Evolutionary conservation across 2,888 invertebrate species (phyloP), one percentile per base, ranked within the genome.

Genomic region (Heliconius sara): DNA sequence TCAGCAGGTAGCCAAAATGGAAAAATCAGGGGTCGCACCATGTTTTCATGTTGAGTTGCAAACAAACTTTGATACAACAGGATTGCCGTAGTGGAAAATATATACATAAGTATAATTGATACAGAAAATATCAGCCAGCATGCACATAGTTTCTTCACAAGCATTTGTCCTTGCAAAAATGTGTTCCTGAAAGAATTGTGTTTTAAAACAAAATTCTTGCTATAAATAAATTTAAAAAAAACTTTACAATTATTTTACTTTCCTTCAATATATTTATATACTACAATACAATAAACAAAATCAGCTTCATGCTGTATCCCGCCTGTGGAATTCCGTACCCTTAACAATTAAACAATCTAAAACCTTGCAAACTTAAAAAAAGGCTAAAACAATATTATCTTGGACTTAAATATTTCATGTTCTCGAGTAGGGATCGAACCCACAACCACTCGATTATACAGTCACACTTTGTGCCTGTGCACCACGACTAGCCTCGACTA

Each of bases 1-100:
- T 91, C 91, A 16, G 88, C 39, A 0, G 93, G 92, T 2, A 93
- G 84, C 92, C 92, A 93, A 81, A 92, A 81, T 0, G 92, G 91
- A 76, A 91, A 92, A 3, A 88, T 85, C 2, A 93, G 81, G 0
- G 93, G 93, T 52, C 92, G 87, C 3, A 83, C 80, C 22, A 80
- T 88, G 78, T 90, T 78, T 78, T 91, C 92, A 70, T 89, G 85
- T 12, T 88, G 85, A 0, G 89, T 89, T 3, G 84, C 88, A 52
- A 93, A 87, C 16, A 92, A 81, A 73, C 87, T 87, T 77, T 90
- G 88, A 79, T 90, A 90, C 10, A 87, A 3, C 6, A 93, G 84
- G 0, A 85, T 60, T 0, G 79, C n/a, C 3, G 89, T 4, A 0
- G 91, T 89, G 13, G 87, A 83, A 3, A 85, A 0, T 2, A 88